Base-by-base conservation (phyloP, 2,113 vertebrate genomes). In the Anarhynchus alexandrinus region DNA sequence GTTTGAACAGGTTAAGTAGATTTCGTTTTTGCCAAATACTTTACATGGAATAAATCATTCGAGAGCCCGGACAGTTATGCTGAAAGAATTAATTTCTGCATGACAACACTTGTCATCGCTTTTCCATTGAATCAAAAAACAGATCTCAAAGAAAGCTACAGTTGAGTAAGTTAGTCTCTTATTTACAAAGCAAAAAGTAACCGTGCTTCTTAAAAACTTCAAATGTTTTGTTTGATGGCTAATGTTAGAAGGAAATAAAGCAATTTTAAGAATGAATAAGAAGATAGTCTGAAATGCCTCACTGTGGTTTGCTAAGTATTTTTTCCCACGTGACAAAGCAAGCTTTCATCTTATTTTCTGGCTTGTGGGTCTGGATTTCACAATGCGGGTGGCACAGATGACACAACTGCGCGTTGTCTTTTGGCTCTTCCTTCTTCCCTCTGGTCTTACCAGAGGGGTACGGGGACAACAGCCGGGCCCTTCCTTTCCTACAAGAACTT, bases 21-120 rank as follows among this genome's bases (percentile, higher is more conserved):
- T 94, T 73, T 90, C 87, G 47, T 40, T 97, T 97, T 97, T 95
- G 90, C 94, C 93, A 97, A 95, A 89, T 97, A 93, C 80, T 96
- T 96, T 82, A 90, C 71, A 71, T 2, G 13, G 86, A 93, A 97
- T 93, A 97, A 97, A 97, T 98, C 91, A 74, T 87, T 74, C 0
- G 0, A 96, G 84, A 92, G 14, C 69, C 92, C 3, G 12, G 93
- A 94, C 92, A 88, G 76, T 84, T 95, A 90, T 64, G 79, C 85
- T 97, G 97, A 97, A 97, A 96, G 89, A 88, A 96, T 95, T 91
- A 86, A 94, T 97, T 96, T 96, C 89, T 96, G 67, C 12, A 0
- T 95, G 96, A 97, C 95, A 96, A 74, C 47, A 90, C 66, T 82
- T 94, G 94, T 93, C 93, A 92, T 91, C 92, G 93, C 79, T 94